These are phyloP conservation scores for Druceiella hillmani DNA, from an alignment of 2,888 invertebrate genomes.

Conservation along the genomic window DNA sequence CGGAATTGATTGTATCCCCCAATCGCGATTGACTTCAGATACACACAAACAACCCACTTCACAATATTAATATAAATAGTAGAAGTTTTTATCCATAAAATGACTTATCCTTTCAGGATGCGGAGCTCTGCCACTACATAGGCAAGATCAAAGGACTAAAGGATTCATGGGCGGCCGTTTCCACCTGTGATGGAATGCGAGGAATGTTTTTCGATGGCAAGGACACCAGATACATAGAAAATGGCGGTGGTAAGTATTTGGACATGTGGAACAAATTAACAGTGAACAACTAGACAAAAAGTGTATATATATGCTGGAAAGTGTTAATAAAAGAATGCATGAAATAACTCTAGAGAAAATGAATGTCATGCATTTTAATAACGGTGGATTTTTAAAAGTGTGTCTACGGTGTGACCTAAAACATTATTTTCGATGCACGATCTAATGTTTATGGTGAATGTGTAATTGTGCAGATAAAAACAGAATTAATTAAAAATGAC, in stretches of 20 bases:
- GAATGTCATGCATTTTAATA: neutral
- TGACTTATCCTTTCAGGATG: constrained; percentile 50
- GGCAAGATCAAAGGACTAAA: constrained; percentile 65
- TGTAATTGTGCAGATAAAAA: too few species aligned
- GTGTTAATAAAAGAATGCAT: too few species aligned
- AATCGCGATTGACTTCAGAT: too few species aligned
- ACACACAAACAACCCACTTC: too few species aligned
- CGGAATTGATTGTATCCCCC: too few species aligned
- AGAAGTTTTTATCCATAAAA: neutral
- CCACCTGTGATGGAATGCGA: constrained; percentile 71
- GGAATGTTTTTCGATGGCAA: constrained; percentile 78
- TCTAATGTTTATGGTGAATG: too few species aligned
- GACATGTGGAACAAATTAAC: neutral
- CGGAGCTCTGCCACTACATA: constrained; percentile 70
- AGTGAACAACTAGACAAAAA: neutral
- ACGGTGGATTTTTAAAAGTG: neutral
- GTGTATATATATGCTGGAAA: too few species aligned
- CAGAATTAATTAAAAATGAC: too few species aligned
- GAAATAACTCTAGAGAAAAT: constrained; percentile 29
- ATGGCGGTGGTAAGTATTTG: neutral
- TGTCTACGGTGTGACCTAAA: too few species aligned
- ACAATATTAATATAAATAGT: too few species aligned
- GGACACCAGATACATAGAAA: constrained; percentile 67
- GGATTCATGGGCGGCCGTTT: constrained; percentile 77
- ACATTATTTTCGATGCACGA: too few species aligned